phyloP scores from a whole-genome alignment of 2,797 vertebrate species.

The Gymnoscopelus braueri region DNA sequence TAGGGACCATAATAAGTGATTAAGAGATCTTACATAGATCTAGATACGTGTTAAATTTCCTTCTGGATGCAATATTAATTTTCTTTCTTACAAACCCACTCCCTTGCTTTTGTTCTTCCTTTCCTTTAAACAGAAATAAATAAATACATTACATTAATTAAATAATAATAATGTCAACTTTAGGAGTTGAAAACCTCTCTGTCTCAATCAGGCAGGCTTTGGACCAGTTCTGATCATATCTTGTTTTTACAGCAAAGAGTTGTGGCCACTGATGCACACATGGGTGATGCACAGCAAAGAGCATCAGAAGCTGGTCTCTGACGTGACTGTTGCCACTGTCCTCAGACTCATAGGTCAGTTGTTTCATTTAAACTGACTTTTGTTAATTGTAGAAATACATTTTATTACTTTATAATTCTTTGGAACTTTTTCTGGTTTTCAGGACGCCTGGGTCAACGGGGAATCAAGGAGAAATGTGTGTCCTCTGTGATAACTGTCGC shows the following conservation, averaged over 20 bases:
- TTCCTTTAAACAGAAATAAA: no score
- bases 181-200: background rate
- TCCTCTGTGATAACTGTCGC: constrained; percentile 87
- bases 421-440: constrained; percentile 33
- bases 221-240: constrained; percentile 1
- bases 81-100: no score
- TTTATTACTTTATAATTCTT: no score
- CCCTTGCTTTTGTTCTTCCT: no score
- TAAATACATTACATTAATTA: no score
- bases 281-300: constrained; percentile 90
- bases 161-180: no score
- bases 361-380: constrained; percentile 3
- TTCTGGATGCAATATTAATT: no score
- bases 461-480: constrained; percentile 87
- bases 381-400: background rate
- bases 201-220: background rate
- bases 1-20: no score
- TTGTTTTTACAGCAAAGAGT: constrained; percentile 83
- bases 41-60: background rate
- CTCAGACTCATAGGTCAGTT: constrained; percentile 91
- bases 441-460: constrained; percentile 91
- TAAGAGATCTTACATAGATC: no score
- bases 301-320: constrained; percentile 74
- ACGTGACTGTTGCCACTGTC: constrained; percentile 84
- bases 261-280: constrained; percentile 95